Percentiles rank a stretch among this genome's conserved stretches.
phyloP scores from a whole-genome alignment of 2,113 vertebrate species.

The Telmatochromis brachygnathus region DNA sequence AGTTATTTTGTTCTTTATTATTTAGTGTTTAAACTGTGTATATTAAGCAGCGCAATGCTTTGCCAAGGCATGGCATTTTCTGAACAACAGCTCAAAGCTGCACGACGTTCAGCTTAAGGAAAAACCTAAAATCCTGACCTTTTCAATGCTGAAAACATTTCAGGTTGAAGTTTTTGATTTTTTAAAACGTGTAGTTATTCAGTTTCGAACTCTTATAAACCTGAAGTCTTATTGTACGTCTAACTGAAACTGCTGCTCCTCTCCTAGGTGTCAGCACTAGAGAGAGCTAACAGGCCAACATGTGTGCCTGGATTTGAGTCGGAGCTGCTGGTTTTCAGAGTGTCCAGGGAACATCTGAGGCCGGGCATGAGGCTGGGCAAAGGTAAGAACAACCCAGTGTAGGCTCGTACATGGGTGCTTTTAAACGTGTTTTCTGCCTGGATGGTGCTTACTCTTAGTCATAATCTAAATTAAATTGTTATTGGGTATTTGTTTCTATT shows the following conservation, averaged over 20 bases:
- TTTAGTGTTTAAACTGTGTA: neutral
- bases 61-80: neutral
- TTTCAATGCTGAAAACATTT: neutral
- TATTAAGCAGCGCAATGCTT: neutral
- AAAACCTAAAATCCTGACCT: neutral
- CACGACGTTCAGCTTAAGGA: neutral
- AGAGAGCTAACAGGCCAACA: neutral
- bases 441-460: neutral
- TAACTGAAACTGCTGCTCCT: neutral
- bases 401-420: rapidly evolving
- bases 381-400: constrained; percentile 27
- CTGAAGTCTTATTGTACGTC: neutral
- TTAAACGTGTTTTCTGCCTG: neutral
- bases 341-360: constrained; percentile 13
- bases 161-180: rapidly evolving
- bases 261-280: constrained; percentile 7
- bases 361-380: constrained; percentile 32
- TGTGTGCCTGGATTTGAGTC: constrained; percentile 60
- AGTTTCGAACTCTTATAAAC: rapidly evolving
- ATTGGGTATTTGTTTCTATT: neutral
- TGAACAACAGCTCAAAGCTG: neutral
- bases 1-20: neutral
- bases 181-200: rapidly evolving
- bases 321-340: constrained; percentile 34
- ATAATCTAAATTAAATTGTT: neutral